phyloP scores from a whole-genome alignment of 2,888 invertebrate species.

The Vandiemenella viatica region DNA sequence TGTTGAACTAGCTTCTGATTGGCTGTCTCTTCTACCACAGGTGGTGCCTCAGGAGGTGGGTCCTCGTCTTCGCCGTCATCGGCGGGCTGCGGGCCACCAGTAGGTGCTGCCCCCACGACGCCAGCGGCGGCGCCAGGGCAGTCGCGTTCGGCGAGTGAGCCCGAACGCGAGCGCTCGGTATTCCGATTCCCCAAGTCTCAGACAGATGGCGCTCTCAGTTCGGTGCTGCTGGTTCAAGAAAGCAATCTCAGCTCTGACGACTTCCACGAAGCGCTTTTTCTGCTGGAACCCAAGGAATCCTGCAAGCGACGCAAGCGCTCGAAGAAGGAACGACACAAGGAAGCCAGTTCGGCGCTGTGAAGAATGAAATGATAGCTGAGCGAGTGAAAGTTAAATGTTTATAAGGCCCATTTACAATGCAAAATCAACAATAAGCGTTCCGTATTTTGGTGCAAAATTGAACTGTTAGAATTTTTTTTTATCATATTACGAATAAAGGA shows the following conservation, averaged over 20 bases:
- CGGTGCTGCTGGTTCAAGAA: conserved; percentile 39
- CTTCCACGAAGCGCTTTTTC: conserved; percentile 40
- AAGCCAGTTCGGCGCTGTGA: conserved; percentile 34
- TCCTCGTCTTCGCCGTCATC: too few species aligned
- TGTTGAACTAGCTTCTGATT: too few species aligned
- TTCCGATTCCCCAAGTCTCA: conserved; percentile 39
- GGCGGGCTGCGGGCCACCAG: too few species aligned
- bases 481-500: too few species aligned
- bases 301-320: conserved; percentile 32
- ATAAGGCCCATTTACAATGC: too few species aligned
- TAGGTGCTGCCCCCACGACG: background rate
- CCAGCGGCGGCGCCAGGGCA: conserved; percentile 21
- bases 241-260: conserved; percentile 40
- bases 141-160: conserved; percentile 35
- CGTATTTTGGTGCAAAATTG: too few species aligned
- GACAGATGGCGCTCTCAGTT: conserved; percentile 40
- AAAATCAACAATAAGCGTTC: too few species aligned
- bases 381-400: too few species aligned
- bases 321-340: conserved; percentile 30
- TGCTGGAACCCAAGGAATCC: conserved; percentile 35
- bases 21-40: too few species aligned
- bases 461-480: too few species aligned
- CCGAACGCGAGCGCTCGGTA: conserved; percentile 36
- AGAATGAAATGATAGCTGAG: too few species aligned
- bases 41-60: too few species aligned